These are phyloP conservation scores for Leptinotarsa juncta DNA, from an alignment of 2,888 invertebrate species.

Conservation along the genomic window DNA sequence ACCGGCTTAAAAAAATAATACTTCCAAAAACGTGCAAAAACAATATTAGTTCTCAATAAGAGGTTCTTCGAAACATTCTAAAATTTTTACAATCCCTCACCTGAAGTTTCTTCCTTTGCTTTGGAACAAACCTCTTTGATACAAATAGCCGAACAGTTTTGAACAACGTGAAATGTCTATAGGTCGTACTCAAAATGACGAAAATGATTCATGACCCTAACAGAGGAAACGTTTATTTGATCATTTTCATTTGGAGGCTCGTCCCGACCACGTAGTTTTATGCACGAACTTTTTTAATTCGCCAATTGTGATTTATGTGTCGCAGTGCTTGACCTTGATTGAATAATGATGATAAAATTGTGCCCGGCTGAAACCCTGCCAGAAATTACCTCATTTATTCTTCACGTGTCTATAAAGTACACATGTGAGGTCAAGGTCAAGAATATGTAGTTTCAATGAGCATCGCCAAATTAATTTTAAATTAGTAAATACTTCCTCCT, in stretches of 20 bases:
- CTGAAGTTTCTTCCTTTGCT: neutral
- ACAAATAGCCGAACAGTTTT: neutral
- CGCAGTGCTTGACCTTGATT: constrained; percentile 13
- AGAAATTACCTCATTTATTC: neutral
- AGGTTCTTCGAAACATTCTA: neutral
- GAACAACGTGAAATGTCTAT: neutral
- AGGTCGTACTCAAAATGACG: neutral
- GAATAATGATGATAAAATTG: constrained; percentile 1
- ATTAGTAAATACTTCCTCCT: too few relatives aligned
- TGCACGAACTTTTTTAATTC: neutral
- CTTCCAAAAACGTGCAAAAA: neutral
- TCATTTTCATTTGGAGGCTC: constrained; percentile 13
- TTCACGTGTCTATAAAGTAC: neutral
- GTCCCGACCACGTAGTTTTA: constrained; percentile 1
- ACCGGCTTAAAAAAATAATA: neutral
- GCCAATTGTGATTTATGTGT: constrained; percentile 13
- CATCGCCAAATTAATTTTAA: too few relatives aligned
- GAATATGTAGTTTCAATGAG: neutral
- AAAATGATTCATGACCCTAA: constrained; percentile 9
- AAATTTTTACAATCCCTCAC: neutral
- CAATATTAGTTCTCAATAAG: neutral
- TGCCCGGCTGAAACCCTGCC: neutral
- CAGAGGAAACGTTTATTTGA: constrained; percentile 14
- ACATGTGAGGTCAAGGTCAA: neutral
- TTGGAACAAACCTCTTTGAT: neutral